phyloP scores from a whole-genome alignment of 2,797 vertebrate genomes.

The Garrulus glandarius region DNA sequence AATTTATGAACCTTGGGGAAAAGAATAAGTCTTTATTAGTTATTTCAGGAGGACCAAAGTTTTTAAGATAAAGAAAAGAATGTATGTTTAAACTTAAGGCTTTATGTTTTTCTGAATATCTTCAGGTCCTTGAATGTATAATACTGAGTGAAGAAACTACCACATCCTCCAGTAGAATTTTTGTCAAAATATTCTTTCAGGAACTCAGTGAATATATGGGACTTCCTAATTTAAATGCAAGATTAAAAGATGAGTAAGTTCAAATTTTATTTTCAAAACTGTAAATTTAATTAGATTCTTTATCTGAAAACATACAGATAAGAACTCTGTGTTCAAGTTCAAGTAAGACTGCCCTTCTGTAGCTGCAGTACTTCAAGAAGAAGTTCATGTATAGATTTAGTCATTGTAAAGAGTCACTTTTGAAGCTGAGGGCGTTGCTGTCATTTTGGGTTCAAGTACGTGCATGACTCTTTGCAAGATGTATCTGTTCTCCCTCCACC shows the following conservation, averaged over 20 bases:
- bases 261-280: neutral
- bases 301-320: neutral
- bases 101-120: neutral
- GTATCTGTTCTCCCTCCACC: neutral
- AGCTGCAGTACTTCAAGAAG: neutral
- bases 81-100: neutral
- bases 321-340: neutral
- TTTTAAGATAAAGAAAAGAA: neutral
- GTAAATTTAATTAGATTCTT: neutral
- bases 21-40: neutral
- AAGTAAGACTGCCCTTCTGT: neutral
- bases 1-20: neutral
- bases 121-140: conserved; percentile 93
- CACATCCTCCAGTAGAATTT: conserved; percentile 96
- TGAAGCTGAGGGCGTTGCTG: neutral
- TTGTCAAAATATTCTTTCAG: conserved; percentile 99
- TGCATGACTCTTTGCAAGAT: neutral
- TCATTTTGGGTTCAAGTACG: neutral
- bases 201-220: conserved; percentile 99
- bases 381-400: neutral
- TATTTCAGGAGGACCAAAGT: neutral
- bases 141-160: conserved; percentile 95
- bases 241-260: conserved; percentile 92
- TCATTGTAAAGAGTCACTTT: neutral
- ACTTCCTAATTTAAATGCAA: conserved; percentile 92